These are phyloP conservation scores for Channa striata DNA, from an alignment of 2,797 vertebrate species.

Conservation along the genomic window DNA sequence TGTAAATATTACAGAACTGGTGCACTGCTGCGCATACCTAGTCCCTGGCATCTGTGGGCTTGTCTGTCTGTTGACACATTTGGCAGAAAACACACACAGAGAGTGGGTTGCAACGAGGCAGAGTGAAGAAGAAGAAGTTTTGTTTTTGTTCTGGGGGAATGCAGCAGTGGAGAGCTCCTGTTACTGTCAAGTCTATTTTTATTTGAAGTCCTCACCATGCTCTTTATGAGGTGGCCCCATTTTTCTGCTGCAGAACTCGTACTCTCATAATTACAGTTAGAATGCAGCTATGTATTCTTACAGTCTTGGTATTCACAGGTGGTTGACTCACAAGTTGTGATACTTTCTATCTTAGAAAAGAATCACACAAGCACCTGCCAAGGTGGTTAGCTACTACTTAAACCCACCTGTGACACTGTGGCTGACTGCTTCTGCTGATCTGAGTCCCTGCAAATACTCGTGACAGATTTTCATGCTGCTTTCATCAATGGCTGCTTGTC, in stretches of 20 bases:
- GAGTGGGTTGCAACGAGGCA: constrained; percentile 33
- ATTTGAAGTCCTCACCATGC: constrained; percentile 62
- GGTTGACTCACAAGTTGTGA: constrained; percentile 62
- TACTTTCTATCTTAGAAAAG: constrained; percentile 51
- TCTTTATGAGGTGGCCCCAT: constrained; percentile 51
- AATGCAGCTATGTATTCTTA: constrained; percentile 47
- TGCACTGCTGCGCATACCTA: background rate
- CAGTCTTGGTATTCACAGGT: constrained; percentile 59
- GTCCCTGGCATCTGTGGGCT: constrained; percentile 23
- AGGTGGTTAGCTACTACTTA: constrained; percentile 54
- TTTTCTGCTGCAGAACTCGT: constrained; percentile 58
- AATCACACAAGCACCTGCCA: constrained; percentile 59
- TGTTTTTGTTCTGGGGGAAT: constrained; percentile 58
- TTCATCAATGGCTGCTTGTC: constrained; percentile 2
- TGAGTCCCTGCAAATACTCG: constrained; percentile 27
- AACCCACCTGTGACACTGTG: constrained; percentile 65
- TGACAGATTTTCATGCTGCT: constrained; percentile 22
- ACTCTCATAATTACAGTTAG: constrained; percentile 61
- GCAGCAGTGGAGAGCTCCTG: constrained; percentile 51
- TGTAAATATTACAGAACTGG: constrained; percentile 7
- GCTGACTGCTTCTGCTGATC: constrained; percentile 47
- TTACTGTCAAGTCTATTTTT: constrained; percentile 69
- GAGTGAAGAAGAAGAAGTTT: constrained; percentile 48
- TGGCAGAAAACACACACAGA: constrained; percentile 17
- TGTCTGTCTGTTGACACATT: constrained; percentile 38